Evolutionary conservation across 2,888 invertebrate genomes (phyloP), one percentile per base, ranked within the genome.

Genomic region (Melanophora roralis): DNA sequence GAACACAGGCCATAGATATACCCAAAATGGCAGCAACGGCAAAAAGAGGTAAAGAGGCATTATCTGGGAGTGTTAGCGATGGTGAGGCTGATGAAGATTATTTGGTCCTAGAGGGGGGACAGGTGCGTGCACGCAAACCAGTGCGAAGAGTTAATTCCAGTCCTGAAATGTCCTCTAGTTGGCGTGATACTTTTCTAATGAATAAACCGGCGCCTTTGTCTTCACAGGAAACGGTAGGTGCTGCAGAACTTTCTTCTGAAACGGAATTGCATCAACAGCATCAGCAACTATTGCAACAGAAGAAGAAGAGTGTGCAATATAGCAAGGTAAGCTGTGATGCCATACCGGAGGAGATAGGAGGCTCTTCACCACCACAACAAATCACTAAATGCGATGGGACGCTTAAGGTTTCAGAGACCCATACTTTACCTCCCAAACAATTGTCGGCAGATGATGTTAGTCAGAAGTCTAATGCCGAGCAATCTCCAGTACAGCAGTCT

Each of bases 91-190:
- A 92, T 83, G 90, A 89, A 43, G 92, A 92, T 82, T 74, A 89
- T 91, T 27, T 88, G 51, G 83, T 85, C 1, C 87, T 88, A 59
- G 88, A 87, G n/a, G 89, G 91, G 84, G 92, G 91, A 78, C 91
- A 90, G 45, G 83, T 85, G 59, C 84, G 88, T 85, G 93, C 93
- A 0, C 92, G 96, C 11, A 96, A 96, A 91, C 96, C 96, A 8
- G 96, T 97, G 75, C 92, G 96, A 1, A 92, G 97, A 79, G 96
- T 96, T 49, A 97, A 97, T 92, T 97, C 97, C 64, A 96, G 96
- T 84, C 97, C 97, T 1, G 97, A 97, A 91, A 96, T 97, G 96
- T 95, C 95, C 78, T 94, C 95, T 1, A 95, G 94, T 86, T 96
- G 95, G 95, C 95, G 95, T 83, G 93, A 93, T 89, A 93, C 93